A percentile compares a stretch with the other conserved stretches of the same genome.
Conservation (phyloP, 2,888 invertebrate genomes). For the Brachyptera putata region DNA sequence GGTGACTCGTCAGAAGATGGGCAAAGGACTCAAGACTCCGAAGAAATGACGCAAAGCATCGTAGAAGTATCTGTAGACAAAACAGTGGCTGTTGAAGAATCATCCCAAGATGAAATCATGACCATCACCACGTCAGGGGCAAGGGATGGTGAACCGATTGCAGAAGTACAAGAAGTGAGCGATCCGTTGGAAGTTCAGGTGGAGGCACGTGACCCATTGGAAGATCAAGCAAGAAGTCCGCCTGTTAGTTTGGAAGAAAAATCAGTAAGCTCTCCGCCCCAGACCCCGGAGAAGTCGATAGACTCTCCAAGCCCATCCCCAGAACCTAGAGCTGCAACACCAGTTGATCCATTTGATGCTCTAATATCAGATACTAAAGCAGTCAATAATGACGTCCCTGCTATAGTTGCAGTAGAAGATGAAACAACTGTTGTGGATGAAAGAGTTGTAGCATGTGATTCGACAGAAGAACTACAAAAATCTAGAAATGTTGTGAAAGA, state of each 20-base stretch:
- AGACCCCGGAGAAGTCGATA: neutral
- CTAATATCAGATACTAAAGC: neutral
- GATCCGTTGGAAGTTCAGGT: neutral
- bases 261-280: neutral
- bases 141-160: too few relatives aligned
- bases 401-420: neutral
- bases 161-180: neutral
- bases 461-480: neutral
- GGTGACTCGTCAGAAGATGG: conserved; percentile 18
- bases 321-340: too few relatives aligned
- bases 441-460: neutral
- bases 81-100: neutral
- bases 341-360: neutral
- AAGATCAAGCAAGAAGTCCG: neutral
- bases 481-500: neutral
- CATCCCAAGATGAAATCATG: neutral
- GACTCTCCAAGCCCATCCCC: neutral
- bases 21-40: conserved; percentile 6
- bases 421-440: neutral
- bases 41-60: too few relatives aligned
- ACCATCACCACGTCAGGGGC: too few relatives aligned
- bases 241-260: neutral
- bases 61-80: neutral
- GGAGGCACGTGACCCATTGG: neutral
- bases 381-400: neutral